A percentile compares a stretch with the other conserved stretches of the same genome.
Evolutionary conservation across 1,140 invertebrate species (phyloP).

Genomic region (Procambarus clarkii): DNA sequence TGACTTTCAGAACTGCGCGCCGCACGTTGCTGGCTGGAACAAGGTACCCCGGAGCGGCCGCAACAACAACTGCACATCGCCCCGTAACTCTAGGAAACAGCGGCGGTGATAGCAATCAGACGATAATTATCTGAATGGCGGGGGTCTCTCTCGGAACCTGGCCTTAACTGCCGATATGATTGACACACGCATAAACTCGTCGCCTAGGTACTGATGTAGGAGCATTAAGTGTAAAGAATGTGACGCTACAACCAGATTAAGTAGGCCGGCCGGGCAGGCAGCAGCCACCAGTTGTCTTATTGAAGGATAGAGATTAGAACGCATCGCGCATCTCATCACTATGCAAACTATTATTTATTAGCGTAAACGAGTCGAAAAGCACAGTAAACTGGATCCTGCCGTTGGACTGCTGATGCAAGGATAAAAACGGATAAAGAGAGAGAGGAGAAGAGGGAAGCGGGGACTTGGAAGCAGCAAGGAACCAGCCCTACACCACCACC

Average conservation of each 20-base stretch:
- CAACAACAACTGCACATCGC: neutral
- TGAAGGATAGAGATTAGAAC: constrained; percentile 39
- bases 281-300: constrained; percentile 7
- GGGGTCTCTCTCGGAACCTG: neutral
- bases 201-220: constrained; percentile 37
- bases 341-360: constrained; percentile 46
- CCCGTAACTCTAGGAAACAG: constrained; percentile 24
- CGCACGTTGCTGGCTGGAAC: neutral
- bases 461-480: neutral
- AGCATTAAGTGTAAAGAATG: constrained; percentile 18
- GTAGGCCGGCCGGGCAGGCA: constrained; percentile 8
- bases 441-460: neutral
- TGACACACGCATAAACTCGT: constrained; percentile 37
- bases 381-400: constrained; percentile 18
- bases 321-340: constrained; percentile 10
- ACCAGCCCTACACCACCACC: neutral
- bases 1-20: no score
- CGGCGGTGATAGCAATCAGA: constrained; percentile 23
- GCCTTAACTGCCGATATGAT: constrained; percentile 20
- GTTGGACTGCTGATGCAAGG: neutral
- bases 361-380: constrained; percentile 11
- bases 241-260: constrained; percentile 24
- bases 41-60: neutral
- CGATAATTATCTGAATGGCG: constrained; percentile 19
- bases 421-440: constrained; percentile 2